phyloP scores from a whole-genome alignment of 2,113 vertebrate genomes.

The Perca schrenkii region DNA sequence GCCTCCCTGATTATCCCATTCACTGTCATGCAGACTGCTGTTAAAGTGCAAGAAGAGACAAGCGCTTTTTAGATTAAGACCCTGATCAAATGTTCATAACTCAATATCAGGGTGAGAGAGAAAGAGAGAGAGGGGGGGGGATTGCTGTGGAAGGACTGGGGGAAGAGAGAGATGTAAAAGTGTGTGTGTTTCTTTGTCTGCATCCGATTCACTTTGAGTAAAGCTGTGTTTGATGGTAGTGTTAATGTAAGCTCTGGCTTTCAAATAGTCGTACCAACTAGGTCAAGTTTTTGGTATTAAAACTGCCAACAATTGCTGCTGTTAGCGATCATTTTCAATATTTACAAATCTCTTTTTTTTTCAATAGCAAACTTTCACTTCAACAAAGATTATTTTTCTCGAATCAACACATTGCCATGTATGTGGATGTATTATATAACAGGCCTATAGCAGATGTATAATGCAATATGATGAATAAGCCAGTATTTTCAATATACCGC shows the following conservation, averaged over 20 bases:
- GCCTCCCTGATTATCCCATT: slow-evolving; percentile 55
- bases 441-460: not conserved
- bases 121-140: too few species aligned
- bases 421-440: not conserved
- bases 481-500: not conserved
- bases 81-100: slow-evolving; percentile 79
- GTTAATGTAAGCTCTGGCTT: not conserved
- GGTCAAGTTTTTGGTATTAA: not conserved
- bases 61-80: slow-evolving; percentile 67
- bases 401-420: not conserved
- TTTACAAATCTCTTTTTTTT: not conserved
- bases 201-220: slow-evolving; percentile 36
- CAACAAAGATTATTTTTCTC: not conserved
- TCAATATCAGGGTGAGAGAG: slow-evolving; percentile 53
- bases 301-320: not conserved
- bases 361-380: not conserved
- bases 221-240: slow-evolving; percentile 9
- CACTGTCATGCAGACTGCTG: slow-evolving; percentile 34
- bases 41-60: slow-evolving; percentile 47
- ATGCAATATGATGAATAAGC: not conserved
- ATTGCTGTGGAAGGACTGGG: not conserved
- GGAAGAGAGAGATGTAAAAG: slow-evolving; percentile 3
- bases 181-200: slow-evolving; percentile 47
- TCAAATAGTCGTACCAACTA: not conserved
- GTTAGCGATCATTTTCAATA: not conserved